Conservation (phyloP, 2,113 vertebrate genomes). For the Epinephelus lanceolatus region DNA sequence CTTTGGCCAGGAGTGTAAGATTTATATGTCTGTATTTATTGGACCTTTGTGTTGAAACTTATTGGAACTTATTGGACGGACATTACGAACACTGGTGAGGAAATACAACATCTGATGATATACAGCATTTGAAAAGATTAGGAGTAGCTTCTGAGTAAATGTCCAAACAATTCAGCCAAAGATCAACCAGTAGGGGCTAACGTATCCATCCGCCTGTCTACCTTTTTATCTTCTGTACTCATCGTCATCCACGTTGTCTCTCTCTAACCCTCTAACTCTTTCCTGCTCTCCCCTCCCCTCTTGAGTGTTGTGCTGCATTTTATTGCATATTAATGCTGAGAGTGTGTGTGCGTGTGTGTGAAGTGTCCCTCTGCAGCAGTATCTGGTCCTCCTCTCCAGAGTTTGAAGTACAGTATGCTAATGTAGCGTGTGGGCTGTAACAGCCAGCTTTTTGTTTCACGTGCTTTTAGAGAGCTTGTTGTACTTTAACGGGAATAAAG, state of each 20-base stretch:
- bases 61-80: too few relatives aligned
- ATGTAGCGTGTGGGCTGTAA: conserved; percentile 45
- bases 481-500: background rate
- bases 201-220: background rate
- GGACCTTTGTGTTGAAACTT: too few relatives aligned
- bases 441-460: conserved; percentile 18
- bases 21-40: too few relatives aligned
- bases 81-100: too few relatives aligned
- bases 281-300: background rate
- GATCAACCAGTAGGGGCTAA: too few relatives aligned
- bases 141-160: too few relatives aligned
- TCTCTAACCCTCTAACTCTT: conserved; percentile 10
- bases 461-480: background rate
- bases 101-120: too few relatives aligned
- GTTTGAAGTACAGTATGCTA: conserved; percentile 55
- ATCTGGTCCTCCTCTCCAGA: conserved; percentile 45
- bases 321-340: conserved; percentile 60
- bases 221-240: background rate
- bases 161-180: too few relatives aligned
- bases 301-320: conserved; percentile 50
- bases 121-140: too few relatives aligned
- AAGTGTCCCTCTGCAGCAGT: conserved; percentile 54
- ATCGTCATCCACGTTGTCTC: conserved; percentile 13
- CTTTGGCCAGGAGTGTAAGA: too few relatives aligned
- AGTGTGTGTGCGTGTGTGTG: conserved; percentile 36